Evolutionary conservation across 1,140 invertebrate species (phyloP), one percentile per base, ranked within the genome.

Genomic region (Cylas formicarius): DNA sequence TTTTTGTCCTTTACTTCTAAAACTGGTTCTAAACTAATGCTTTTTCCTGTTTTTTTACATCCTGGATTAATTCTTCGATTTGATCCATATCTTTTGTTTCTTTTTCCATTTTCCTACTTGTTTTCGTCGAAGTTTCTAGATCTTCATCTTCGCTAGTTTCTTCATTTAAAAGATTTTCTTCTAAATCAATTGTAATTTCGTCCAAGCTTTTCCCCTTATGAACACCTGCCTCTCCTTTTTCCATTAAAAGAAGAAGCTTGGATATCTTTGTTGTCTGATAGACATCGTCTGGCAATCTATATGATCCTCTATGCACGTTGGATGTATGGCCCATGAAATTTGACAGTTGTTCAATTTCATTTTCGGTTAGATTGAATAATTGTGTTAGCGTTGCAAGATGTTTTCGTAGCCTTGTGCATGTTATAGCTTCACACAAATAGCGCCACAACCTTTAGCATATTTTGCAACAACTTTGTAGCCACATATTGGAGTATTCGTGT

Each of bases 381-480:
- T 66, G 61, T 10, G 58, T 41, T 28, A 62, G 43, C 1, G 63
- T 63, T 8, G 61, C 62, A 22, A 65, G 50, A 54, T 65, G 57
- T 50, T 63, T 62, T 29, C 63, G 19, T 2, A 65, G 43, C 41
- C 44, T 42, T 19, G 57, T 63, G 17, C 49, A 52, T 16, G 48
- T 50, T 28, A 50, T 40, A 19, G 36, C 43, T 16, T 14, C 8
- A 38, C 36, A 8, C 46, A 35, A 36, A 46, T 50, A 10, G 43
- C 37, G 7, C 48, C 42, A 32, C 48, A 38, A 32, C 21, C n/a
- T 8, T 7, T n/a, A 0, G 33, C 46, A 31, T 48, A 37, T 31
- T 43, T 31, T 5, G 13, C 11, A 9, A 48, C 10, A 7, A 42
- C 23, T 37, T 43, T 48, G 13, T 49, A 44, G 2, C 47, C 41